These are phyloP conservation scores for Microcaecilia unicolor DNA, from an alignment of 2,797 vertebrate species.

Conservation along the genomic window DNA sequence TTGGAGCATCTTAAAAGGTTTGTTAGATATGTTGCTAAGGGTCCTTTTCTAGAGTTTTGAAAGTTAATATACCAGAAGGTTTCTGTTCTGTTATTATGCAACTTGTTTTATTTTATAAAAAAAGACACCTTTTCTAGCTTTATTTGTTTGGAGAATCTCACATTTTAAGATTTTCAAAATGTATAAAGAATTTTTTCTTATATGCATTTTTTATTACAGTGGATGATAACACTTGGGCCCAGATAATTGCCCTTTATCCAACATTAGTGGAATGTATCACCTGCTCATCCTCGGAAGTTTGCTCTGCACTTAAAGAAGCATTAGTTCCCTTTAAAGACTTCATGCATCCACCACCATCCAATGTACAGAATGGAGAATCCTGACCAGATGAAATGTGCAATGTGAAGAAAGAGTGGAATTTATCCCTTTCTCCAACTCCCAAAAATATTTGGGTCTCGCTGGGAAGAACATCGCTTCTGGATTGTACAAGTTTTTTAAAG, in stretches of 20 bases:
- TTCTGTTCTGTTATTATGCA: no score
- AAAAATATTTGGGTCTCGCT: slow-evolving; percentile 38
- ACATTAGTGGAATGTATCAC: slow-evolving; percentile 95
- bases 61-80: no score
- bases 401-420: slow-evolving; percentile 1
- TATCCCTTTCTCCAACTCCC: slow-evolving; percentile 12
- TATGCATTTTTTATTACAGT: slow-evolving; percentile 60
- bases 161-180: no score
- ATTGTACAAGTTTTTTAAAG: slow-evolving; percentile 50
- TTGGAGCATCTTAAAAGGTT: no score
- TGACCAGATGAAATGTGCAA: slow-evolving; percentile 63
- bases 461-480: slow-evolving; percentile 42
- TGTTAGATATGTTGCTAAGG: no score
- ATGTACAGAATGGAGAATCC: slow-evolving; percentile 94
- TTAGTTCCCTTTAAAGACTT: slow-evolving; percentile 97
- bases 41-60: no score
- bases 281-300: slow-evolving; percentile 91
- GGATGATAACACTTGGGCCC: slow-evolving; percentile 90
- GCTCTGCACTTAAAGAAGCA: slow-evolving; percentile 91
- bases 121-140: no score
- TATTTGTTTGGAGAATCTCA: no score
- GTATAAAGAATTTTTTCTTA: no score
- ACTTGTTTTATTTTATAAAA: no score
- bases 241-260: slow-evolving; percentile 94
- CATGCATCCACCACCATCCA: slow-evolving; percentile 90